Evolutionary conservation across 2,113 vertebrate genomes (phyloP).

Genomic region (Ciconia maguari): DNA sequence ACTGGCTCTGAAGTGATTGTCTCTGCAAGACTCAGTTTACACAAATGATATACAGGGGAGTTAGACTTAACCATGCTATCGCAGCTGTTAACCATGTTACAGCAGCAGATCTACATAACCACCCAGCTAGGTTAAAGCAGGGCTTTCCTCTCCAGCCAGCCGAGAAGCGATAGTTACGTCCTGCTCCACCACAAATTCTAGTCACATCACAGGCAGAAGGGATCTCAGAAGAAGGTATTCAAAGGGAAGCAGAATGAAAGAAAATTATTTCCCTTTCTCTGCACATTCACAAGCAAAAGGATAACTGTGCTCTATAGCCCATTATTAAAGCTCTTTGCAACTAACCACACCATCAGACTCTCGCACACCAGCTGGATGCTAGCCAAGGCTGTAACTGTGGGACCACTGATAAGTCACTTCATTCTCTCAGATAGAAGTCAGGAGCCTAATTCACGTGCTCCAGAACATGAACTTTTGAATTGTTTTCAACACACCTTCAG

Average conservation of each 20-base stretch:
- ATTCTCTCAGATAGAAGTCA: background rate
- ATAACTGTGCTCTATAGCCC: background rate
- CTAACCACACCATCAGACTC: background rate
- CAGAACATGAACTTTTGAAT: background rate
- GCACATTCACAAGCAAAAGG: background rate
- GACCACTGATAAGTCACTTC: background rate
- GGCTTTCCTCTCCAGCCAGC: background rate
- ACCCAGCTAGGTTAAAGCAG: background rate
- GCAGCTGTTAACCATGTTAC: background rate
- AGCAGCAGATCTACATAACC: background rate
- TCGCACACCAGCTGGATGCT: background rate
- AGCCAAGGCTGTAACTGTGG: background rate
- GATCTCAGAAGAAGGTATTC: background rate
- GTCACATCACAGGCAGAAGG: background rate
- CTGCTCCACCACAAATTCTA: background rate
- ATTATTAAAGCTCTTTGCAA: background rate
- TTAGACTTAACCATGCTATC: background rate
- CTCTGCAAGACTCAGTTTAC: background rate
- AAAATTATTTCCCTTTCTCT: background rate
- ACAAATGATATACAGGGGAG: background rate
- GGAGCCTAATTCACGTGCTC: background rate
- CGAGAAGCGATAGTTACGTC: fast-evolving
- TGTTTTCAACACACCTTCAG: background rate
- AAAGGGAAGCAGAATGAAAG: background rate
- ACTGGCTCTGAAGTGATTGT: fast-evolving